Base-by-base conservation (phyloP, 2,797 vertebrate species). In the Danionella dracula region DNA sequence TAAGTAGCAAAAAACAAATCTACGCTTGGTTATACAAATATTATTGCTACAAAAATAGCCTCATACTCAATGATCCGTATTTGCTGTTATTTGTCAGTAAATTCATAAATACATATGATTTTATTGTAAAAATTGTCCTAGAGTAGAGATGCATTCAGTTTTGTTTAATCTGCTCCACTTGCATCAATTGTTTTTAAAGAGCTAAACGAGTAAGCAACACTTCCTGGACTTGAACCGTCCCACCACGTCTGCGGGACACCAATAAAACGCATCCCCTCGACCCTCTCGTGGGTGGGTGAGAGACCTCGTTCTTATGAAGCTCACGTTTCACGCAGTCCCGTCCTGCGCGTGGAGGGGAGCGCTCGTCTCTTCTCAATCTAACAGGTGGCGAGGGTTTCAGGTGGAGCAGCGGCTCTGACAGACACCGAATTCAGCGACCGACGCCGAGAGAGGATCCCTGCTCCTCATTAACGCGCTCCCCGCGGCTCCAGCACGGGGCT, bases 311-410 rank as follows among this genome's bases (percentile, higher is more conserved):
- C n/a, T n/a, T n/a, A n/a, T n/a, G n/a, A n/a, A n/a, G n/a, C n/a
- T n/a, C n/a, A n/a, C n/a, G n/a, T n/a, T n/a, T n/a, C n/a, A n/a
- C n/a, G n/a, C n/a, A 4, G 23, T 41, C 31, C 66, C 5, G 57
- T 57, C 4, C 34, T 57, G 20, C 35, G 21, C 11, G 32, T 41
- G 44, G 56, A 68, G 48, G 21, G 34, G 50, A 37, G 37, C 34
- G 27, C n/a, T 15, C 37, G 38, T 21, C 41, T n/a, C n/a, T n/a
- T 73, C 21, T 76, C 79, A 86, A 68, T 85, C 85, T 80, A 87
- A 89, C 88, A 88, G 88, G 88, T 88, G 87, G 86, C 77, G 56
- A 73, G 53, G 61, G 51, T 56, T 72, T 55, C 74, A 68, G 72
- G 72, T 77, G 81, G 65, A 74, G 73, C 69, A 34, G 21, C 57